These are phyloP conservation scores for Meloidogyne floridensis DNA, from an alignment of 1,140 invertebrate species.

Conservation along the genomic window DNA sequence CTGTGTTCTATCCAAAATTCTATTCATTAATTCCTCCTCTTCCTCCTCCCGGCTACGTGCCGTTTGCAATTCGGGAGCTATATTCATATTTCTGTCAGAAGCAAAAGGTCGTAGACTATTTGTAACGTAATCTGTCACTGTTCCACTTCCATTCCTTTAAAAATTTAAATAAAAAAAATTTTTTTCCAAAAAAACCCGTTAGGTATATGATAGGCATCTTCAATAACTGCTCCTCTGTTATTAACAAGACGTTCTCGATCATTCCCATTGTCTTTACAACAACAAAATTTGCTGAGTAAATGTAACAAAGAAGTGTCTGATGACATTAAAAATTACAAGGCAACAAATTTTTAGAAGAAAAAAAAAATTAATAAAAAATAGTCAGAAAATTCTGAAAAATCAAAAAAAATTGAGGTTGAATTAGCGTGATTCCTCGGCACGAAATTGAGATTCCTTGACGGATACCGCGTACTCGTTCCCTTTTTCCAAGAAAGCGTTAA, in stretches of 20 bases:
- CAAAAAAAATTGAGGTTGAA: not conserved
- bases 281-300: slow-evolving; percentile 14
- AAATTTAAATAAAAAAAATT: not conserved
- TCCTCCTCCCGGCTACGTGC: slow-evolving; percentile 28
- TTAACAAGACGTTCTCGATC: not conserved
- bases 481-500: no score
- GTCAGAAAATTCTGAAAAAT: not conserved
- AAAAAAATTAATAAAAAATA: not conserved
- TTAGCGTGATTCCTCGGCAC: no score
- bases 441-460: not conserved
- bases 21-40: slow-evolving; percentile 38
- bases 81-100: not conserved
- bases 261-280: slow-evolving; percentile 17
- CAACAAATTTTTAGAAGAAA: not conserved
- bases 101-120: not conserved
- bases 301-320: slow-evolving; percentile 8
- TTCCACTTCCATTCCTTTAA: not conserved
- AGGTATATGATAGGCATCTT: slow-evolving; percentile 8
- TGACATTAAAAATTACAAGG: not conserved
- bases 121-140: not conserved
- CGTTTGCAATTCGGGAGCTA: slow-evolving; percentile 5
- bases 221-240: not conserved
- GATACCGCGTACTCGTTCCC: no score
- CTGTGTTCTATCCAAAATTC: slow-evolving; percentile 39
- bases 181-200: not conserved